Evolutionary conservation across 2,888 invertebrate genomes (phyloP).

Genomic region (Drosophila nr. medialis): DNA sequence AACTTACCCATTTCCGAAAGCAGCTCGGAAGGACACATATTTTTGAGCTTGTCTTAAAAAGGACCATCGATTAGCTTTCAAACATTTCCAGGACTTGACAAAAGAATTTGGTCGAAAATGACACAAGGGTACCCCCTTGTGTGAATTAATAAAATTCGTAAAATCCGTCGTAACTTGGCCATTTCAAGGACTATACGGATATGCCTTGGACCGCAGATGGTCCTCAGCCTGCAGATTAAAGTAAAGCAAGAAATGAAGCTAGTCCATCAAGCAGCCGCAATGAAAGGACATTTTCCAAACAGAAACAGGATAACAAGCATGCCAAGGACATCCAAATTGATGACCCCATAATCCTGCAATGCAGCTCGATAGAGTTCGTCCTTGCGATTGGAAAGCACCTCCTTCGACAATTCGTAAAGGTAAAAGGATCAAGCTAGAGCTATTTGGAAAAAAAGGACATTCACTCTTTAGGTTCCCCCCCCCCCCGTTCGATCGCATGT

Average conservation of each 20-base stretch:
- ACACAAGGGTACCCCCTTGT: background rate
- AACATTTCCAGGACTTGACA: background rate
- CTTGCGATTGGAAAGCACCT: background rate
- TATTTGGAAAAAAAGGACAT: background rate
- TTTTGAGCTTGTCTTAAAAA: background rate
- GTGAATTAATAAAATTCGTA: background rate
- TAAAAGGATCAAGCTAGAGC: no score
- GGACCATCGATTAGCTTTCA: background rate
- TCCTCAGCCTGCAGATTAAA: background rate
- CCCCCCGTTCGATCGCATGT: background rate
- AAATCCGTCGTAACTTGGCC: background rate
- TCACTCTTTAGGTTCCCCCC: background rate
- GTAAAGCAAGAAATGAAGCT: background rate
- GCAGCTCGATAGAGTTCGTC: background rate
- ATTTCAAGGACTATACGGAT: background rate
- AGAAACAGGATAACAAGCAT: background rate
- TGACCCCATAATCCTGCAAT: background rate
- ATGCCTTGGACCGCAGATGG: background rate
- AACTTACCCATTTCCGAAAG: background rate
- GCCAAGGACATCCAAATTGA: background rate
- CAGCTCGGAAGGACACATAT: rapidly evolving
- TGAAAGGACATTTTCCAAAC: background rate
- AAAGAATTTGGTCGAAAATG: background rate
- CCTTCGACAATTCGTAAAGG: background rate
- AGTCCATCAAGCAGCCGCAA: background rate